Evolutionary conservation across 1,140 invertebrate species (phyloP), one percentile per base, ranked within the genome.

Genomic region (Hermetia illucens): DNA sequence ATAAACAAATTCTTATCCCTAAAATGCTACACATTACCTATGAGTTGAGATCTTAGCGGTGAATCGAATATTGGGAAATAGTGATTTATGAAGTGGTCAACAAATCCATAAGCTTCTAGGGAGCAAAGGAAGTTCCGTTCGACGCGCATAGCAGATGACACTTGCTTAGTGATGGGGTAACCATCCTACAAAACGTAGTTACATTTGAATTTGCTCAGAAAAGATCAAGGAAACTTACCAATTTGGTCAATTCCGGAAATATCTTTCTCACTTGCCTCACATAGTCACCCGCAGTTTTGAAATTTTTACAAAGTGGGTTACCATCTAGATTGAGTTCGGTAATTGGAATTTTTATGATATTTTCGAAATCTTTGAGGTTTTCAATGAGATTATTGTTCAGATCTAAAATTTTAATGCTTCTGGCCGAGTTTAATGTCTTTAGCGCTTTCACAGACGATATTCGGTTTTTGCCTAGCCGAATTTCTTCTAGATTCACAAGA

Each of bases 241-340:
- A 41, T 36, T 48, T 45, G 17, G 19, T 50, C 5, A 64, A 15
- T 13, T 48, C 50, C 0, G 65, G 56, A 39, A 67, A 71, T 25
- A 69, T 42, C 30, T 61, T 46, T 25, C 39, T 60, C 0, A 66
- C 42, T 3, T 61, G 55, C 21, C 44, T 49, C 1, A 69, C 44
- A 39, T 71, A 70, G 9, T 61, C 52, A 2, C 52, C 49, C 1
- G 58, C 52, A 21, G 63, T 47, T 2, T 47, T 53, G 32, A 62
- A 69, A 22, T 66, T 60, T 2, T 39, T 31, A 25, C 68, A 70
- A 1, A 71, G 38, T 0, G 62, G 65, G 46, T 70, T 70, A 0
- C 66, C 67, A 34, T 69, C 61, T 9, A 70, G 43, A 1, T 39
- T 41, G n/a, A 69, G 37, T 6, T 43, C 39, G 1, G 34, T 43